Base-by-base conservation (phyloP, 2,797 vertebrate genomes). In the Orientallactaga sibirica region DNA sequence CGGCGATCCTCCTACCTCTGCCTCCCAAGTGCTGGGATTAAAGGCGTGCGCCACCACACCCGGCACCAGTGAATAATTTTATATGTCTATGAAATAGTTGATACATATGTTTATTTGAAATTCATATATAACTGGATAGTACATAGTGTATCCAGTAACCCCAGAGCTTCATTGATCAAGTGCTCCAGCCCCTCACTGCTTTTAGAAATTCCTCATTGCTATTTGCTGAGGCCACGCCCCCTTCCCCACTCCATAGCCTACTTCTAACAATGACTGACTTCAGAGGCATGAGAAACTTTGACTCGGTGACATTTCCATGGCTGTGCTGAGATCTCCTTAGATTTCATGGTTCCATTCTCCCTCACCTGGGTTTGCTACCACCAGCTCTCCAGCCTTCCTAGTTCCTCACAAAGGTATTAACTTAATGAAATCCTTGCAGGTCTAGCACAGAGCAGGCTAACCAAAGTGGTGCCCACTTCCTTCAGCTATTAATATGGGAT, bases 71-170 rank as follows among this genome's bases (percentile, higher is more conserved):
- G 85, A 83, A 62, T 86, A 33, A 61, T 22, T 78, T 78, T 88
- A 77, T n/a, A 58, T 81, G 66, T 52, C 62, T 78, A 25, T 81
- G 19, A 11, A 66, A 20, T 85, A 85, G 78, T 78, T 88, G 71
- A 70, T 64, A 48, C 37, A 80, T 68, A 82, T 73, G 4, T 78
- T 92, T 76, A 67, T 64, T n/a, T 80, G 37, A 83, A 92, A 84
- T 74, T 84, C 37, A 84, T 76, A 27, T 76, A 10, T 68, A 92
- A 43, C n/a, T 41, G 58, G 18, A 24, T 43, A 22, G 33, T 33
- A 9, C 79, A 0, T 37, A 18, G 61, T 55, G 92, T 88, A 70
- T n/a, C 58, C 87, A 79, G 58, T 58, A 81, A 62, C 27, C 33
- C n/a, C 73, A 71, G 91, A n/a, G n/a, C 14, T 64, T 80, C 64